Evolutionary conservation across 2,888 invertebrate genomes (phyloP), one percentile per base, ranked within the genome.

Genomic region (Nudaria mundana): DNA sequence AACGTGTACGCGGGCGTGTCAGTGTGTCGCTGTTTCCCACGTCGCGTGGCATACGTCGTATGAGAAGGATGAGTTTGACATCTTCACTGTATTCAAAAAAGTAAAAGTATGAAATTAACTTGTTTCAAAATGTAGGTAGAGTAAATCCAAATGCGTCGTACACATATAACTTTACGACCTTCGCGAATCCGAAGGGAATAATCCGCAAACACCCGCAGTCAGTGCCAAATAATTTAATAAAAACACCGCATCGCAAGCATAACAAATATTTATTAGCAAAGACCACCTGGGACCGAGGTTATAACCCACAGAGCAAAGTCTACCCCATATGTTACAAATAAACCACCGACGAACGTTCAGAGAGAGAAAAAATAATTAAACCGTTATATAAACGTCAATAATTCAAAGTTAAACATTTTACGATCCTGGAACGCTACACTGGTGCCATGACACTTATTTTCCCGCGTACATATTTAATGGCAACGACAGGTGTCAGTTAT

Each of bases 381-480:
- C 43, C 44, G 30, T 16, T 48, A 42, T 44, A 44, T 48, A 53
- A 54, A 46, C 44, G 38, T 50, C 44, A 50, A 54, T 54, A 34
- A 39, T 49, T 53, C 38, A 54, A n/a, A 60, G 51, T 51, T 56
- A 56, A 56, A 56, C 54, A 54, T 52, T 56, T 60, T 48, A 59
- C 49, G 51, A 44, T 44, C 42, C 38, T 35, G 44, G 44, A 57
- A 50, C 69, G 71, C 75, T 66, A 67, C 68, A 70, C 64, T 55
- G 72, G 56, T 71, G 80, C 81, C 78, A 81, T 84, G 78, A 81
- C 80, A 75, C 71, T 64, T 71, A 73, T 74, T 76, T 76, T 78
- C 77, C 73, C 76, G 74, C 77, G 73, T 78, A 56, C 72, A 78
- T 78, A 71, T 75, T 76, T 79, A 79, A 83, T 81, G 72, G 63